phyloP scores from a whole-genome alignment of 2,888 invertebrate species.

The Mesorhabditis sp. region DNA sequence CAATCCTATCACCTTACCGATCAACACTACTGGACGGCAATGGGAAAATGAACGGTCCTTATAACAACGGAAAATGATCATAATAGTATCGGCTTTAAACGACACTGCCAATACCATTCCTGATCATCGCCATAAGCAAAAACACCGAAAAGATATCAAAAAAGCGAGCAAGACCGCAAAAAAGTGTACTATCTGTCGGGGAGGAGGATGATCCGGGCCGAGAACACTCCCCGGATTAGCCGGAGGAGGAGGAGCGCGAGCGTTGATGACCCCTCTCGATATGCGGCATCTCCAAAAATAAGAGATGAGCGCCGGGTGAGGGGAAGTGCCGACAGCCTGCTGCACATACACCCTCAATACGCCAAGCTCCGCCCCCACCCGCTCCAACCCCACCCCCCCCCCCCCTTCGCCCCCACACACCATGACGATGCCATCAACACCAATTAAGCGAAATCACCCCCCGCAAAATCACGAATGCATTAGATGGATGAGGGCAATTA shows the following conservation, averaged over 20 bases:
- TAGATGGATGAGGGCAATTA: too few species aligned
- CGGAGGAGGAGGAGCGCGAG: neutral
- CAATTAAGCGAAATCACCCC: neutral
- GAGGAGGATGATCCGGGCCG: neutral
- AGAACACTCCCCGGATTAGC: neutral
- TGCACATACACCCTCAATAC: neutral
- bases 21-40: too few species aligned
- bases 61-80: too few species aligned
- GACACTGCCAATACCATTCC: too few species aligned
- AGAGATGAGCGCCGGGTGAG: neutral
- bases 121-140: too few species aligned
- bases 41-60: too few species aligned
- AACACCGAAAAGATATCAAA: too few species aligned
- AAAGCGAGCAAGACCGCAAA: neutral
- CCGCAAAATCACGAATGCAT: too few species aligned
- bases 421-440: neutral
- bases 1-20: too few species aligned
- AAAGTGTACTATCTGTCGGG: neutral
- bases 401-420: neutral
- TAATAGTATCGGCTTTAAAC: too few species aligned
- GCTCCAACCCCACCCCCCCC: neutral
- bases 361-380: conserved; percentile 5
- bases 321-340: neutral
- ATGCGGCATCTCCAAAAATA: neutral
- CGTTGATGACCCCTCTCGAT: neutral